phyloP scores from a whole-genome alignment of 64 coral and sea anemone species.

The Montipora cactus region DNA sequence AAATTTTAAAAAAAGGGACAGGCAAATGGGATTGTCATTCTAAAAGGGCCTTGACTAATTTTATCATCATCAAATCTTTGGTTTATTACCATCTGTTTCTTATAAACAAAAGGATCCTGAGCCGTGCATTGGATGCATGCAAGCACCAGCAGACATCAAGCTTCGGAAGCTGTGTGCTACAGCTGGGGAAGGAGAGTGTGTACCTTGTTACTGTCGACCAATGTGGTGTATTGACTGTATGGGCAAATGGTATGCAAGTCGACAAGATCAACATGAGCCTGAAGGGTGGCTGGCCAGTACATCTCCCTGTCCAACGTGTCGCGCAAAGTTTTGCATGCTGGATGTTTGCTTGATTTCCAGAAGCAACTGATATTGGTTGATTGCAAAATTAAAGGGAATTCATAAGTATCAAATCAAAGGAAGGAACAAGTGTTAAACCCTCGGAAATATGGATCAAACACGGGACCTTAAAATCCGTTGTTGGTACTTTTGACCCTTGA shows the following conservation, averaged over 20 bases:
- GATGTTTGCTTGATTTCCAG: slow-evolving; percentile 84
- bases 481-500: no score
- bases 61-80: no score
- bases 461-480: no score
- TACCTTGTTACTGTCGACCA: slow-evolving; percentile 90
- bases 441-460: no score
- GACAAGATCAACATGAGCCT: slow-evolving; percentile 85
- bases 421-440: no score
- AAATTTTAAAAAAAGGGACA: no score
- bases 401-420: no score
- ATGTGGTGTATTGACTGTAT: slow-evolving; percentile 99
- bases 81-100: background rate
- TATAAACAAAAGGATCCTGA: slow-evolving; percentile 73
- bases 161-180: slow-evolving; percentile 91
- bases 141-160: slow-evolving; percentile 84
- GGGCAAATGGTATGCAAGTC: slow-evolving; percentile 99
- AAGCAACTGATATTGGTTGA: background rate
- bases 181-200: slow-evolving; percentile 78
- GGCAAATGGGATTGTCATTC: no score
- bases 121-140: slow-evolving; percentile 98
- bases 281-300: slow-evolving; percentile 86
- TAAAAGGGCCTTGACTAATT: no score
- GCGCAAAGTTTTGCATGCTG: slow-evolving; percentile 92
- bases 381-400: no score
- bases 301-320: slow-evolving; percentile 93